phyloP scores from a whole-genome alignment of 2,888 invertebrate species.

The Scaptomyza parva region DNA sequence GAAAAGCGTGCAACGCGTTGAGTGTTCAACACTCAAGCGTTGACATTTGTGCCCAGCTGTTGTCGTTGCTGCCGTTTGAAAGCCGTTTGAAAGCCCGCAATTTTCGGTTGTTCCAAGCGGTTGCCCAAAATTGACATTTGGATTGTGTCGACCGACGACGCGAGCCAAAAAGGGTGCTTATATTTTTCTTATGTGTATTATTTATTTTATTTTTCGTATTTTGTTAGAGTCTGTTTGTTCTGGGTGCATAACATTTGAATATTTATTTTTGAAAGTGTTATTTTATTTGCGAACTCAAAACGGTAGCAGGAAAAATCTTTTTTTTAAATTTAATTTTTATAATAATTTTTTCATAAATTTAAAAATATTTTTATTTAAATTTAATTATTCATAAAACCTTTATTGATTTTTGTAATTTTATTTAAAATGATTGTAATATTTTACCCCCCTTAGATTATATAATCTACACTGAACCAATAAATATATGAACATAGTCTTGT shows the following conservation, averaged over 20 bases:
- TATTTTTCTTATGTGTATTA: slow-evolving; percentile 4
- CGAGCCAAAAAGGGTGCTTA: slow-evolving; percentile 27
- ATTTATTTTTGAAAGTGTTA: slow-evolving; percentile 17
- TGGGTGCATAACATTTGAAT: slow-evolving; percentile 38
- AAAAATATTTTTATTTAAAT: neutral
- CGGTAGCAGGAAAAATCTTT: neutral
- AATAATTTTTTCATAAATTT: no score
- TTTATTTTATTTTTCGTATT: neutral
- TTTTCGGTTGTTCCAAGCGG: slow-evolving; percentile 59
- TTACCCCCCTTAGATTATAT: neutral
- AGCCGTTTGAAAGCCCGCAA: slow-evolving; percentile 36
- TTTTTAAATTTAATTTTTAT: neutral
- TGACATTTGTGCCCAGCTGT: slow-evolving; percentile 63
- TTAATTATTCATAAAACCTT: neutral
- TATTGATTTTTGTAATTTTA: neutral
- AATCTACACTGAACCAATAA: neutral
- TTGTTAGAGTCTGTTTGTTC: slow-evolving; percentile 29
- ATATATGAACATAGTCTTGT: neutral
- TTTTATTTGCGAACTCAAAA: slow-evolving; percentile 1
- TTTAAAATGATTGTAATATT: neutral
- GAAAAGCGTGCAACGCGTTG: slow-evolving; percentile 31
- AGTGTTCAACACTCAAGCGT: slow-evolving; percentile 25
- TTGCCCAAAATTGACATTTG: slow-evolving; percentile 53
- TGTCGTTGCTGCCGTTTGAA: slow-evolving; percentile 39
- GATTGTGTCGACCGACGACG: slow-evolving; percentile 1